Conservation (phyloP, 2,797 vertebrate genomes). For the Enteromius trimaculatus region DNA sequence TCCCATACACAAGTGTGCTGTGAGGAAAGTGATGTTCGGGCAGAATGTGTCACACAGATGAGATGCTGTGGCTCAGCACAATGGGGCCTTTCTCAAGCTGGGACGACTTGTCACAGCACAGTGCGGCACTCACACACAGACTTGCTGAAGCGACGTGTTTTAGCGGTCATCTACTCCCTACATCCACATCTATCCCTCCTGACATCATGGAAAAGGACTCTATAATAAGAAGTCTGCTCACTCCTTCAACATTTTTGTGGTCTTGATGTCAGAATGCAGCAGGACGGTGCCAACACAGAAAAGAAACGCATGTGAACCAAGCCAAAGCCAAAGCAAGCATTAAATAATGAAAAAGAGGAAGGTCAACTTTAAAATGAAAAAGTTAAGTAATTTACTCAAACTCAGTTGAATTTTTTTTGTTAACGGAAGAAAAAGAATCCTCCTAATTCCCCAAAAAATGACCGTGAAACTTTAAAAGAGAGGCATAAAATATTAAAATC, state of each 20-base stretch:
- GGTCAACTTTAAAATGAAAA: background rate
- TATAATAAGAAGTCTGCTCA: constrained; percentile 14
- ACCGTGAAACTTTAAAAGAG: background rate
- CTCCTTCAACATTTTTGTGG: constrained; percentile 20
- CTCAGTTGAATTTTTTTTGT: background rate
- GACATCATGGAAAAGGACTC: constrained; percentile 42
- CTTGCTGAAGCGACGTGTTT: background rate
- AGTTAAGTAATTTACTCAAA: background rate
- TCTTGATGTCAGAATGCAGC: constrained; percentile 25
- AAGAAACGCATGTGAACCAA: background rate
- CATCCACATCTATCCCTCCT: background rate
- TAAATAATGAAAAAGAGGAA: background rate
- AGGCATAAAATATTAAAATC: constrained; percentile 46
- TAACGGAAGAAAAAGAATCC: background rate
- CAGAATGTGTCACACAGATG: constrained; percentile 54
- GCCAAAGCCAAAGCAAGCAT: background rate
- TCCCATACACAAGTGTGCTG: constrained; percentile 27
- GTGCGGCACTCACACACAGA: constrained; percentile 18
- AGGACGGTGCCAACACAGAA: background rate
- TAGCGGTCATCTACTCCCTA: background rate
- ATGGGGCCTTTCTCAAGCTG: constrained; percentile 43
- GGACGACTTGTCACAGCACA: constrained; percentile 46
- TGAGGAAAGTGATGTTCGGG: constrained; percentile 14
- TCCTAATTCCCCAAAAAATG: background rate
- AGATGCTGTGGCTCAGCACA: constrained; percentile 44